phyloP scores from a whole-genome alignment of 1,140 invertebrate species.

The Magallana angulata region DNA sequence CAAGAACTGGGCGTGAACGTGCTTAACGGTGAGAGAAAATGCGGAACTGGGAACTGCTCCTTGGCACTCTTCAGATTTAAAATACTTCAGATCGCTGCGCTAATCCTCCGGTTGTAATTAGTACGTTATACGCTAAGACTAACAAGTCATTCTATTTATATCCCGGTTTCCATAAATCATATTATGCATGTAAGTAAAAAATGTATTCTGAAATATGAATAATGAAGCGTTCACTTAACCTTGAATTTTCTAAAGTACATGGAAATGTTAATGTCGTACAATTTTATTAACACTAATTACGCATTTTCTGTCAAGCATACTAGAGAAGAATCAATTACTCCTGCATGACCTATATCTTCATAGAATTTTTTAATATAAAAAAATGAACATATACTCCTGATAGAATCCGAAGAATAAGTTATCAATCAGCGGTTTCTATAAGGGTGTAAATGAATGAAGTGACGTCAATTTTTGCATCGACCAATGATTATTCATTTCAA shows the following conservation, averaged over 20 bases:
- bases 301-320: background rate
- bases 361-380: background rate
- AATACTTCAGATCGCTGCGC: background rate
- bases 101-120: conserved; percentile 18
- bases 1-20: background rate
- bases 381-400: background rate
- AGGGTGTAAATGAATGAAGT: conserved; percentile 34
- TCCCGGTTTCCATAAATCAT: conserved; percentile 13
- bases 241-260: conserved; percentile 35
- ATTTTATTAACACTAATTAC: conserved; percentile 35
- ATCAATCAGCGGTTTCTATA: conserved; percentile 29
- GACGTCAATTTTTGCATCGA: conserved; percentile 23
- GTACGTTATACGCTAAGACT: background rate
- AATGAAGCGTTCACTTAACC: background rate
- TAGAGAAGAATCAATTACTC: background rate
- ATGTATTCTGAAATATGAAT: conserved; percentile 16
- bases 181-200: conserved; percentile 14
- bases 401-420: background rate
- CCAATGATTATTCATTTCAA: conserved; percentile 36
- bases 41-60: conserved; percentile 1
- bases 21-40: conserved; percentile 3
- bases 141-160: background rate
- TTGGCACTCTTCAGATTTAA: background rate
- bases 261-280: background rate
- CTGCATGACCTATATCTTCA: conserved; percentile 11